Percentiles rank a stretch among this genome's conserved stretches.
Evolutionary conservation across 2,888 invertebrate genomes (phyloP).

Genomic region (Epirrita christyi): DNA sequence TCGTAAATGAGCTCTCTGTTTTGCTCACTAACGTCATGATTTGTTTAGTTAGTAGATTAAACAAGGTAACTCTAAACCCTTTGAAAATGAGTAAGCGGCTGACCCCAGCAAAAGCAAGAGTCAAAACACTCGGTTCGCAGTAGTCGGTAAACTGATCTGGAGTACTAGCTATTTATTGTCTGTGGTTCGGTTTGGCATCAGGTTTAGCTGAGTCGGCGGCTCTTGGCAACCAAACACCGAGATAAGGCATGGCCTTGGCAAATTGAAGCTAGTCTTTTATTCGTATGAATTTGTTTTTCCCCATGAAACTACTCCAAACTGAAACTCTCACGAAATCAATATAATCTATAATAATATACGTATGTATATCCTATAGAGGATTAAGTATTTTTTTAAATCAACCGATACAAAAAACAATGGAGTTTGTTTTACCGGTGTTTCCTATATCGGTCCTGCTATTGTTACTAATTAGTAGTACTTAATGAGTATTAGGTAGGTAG

Average conservation of each 20-base stretch:
- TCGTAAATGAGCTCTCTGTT: too few relatives aligned
- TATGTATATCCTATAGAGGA: too few relatives aligned
- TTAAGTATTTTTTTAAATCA: too few relatives aligned
- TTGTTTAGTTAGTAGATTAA: neutral
- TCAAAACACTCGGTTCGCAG: conserved; percentile 41
- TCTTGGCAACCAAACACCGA: conserved; percentile 71
- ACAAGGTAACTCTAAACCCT: conserved; percentile 14
- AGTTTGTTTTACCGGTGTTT: too few relatives aligned
- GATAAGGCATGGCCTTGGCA: conserved; percentile 70
- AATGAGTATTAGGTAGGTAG: too few relatives aligned
- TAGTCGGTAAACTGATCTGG: conserved; percentile 53
- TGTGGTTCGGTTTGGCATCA: conserved; percentile 16
- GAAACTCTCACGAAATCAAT: neutral
- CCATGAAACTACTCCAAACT: neutral
- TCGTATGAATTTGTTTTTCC: neutral
- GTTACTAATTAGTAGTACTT: too few relatives aligned
- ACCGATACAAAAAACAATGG: too few relatives aligned
- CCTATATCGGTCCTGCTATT: too few relatives aligned
- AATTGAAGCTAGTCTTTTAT: conserved; percentile 20
- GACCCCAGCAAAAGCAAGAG: conserved; percentile 39
- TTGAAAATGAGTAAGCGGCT: conserved; percentile 20
- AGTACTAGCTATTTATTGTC: conserved; percentile 24
- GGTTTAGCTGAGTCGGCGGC: conserved; percentile 59
- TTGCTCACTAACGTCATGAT: neutral
- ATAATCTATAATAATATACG: too few relatives aligned